Percentiles rank a stretch among this genome's conserved stretches.
Evolutionary conservation across 1,140 invertebrate genomes (phyloP).

Genomic region (Tribolium castaneum): DNA sequence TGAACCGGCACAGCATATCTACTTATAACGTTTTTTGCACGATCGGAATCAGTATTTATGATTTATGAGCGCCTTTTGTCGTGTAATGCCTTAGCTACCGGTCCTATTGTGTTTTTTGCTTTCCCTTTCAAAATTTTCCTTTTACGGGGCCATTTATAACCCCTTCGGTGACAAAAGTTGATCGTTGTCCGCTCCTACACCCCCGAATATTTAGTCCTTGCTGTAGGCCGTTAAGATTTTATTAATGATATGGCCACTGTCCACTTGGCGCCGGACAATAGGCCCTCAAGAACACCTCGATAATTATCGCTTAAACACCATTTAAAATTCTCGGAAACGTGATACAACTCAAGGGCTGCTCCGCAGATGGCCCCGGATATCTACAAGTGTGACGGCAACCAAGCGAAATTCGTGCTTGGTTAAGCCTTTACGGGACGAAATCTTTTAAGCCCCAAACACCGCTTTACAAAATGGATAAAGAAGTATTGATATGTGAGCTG

Average conservation of each 20-base stretch:
- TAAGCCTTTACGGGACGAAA: constrained; percentile 32
- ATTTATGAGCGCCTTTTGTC: constrained; percentile 36
- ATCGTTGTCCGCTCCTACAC: constrained; percentile 18
- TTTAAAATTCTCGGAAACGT: constrained; percentile 3
- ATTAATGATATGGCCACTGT: constrained; percentile 23
- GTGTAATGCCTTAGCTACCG: constrained; percentile 42
- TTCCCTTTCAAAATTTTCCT: constrained; percentile 36
- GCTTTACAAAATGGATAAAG: constrained; percentile 41
- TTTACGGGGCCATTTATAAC: constrained; percentile 44
- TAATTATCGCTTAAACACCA: constrained; percentile 22
- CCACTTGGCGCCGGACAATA: constrained; percentile 12
- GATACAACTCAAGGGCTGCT: neutral
- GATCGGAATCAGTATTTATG: no score
- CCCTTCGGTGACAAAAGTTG: constrained; percentile 44
- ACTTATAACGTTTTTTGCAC: no score
- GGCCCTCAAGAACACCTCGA: constrained; percentile 3
- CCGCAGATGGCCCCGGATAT: neutral
- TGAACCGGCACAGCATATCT: no score
- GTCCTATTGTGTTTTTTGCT: constrained; percentile 34
- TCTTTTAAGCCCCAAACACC: constrained; percentile 34
- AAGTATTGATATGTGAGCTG: constrained; percentile 31
- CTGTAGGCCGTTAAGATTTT: neutral
- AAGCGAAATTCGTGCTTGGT: constrained; percentile 42
- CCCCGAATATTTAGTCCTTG: neutral
- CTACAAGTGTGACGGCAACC: constrained; percentile 19